phyloP scores from a whole-genome alignment of 2,888 invertebrate species.

The Spilarctia lutea region DNA sequence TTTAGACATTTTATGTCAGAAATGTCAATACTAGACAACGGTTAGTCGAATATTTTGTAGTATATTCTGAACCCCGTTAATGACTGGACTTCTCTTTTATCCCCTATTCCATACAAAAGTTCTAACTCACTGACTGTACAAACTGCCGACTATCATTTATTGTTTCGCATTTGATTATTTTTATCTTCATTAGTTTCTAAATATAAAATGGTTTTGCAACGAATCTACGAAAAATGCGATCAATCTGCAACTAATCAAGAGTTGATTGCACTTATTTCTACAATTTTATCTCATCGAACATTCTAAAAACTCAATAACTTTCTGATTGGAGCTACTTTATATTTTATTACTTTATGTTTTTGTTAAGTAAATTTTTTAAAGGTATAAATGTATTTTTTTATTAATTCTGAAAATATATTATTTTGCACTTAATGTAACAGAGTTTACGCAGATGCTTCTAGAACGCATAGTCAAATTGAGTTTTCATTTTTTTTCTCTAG shows the following conservation, averaged over 20 bases:
- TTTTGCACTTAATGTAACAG: slow-evolving; percentile 48
- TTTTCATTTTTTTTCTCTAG: slow-evolving; percentile 82
- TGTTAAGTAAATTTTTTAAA: background rate
- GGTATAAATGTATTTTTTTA: too few species aligned
- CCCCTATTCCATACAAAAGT: background rate
- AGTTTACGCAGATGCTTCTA: slow-evolving; percentile 74
- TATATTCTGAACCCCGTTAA: background rate
- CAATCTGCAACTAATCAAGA: background rate
- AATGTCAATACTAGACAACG: too few species aligned
- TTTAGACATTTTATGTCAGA: too few species aligned
- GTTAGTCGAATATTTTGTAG: too few species aligned
- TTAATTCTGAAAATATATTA: slow-evolving; percentile 47
- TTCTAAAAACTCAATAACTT: too few species aligned
- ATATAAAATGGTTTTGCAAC: background rate
- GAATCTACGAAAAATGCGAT: background rate
- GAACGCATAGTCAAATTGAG: slow-evolving; percentile 83
- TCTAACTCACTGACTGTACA: background rate
- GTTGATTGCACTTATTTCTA: background rate
- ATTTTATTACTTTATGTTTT: background rate
- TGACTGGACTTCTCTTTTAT: background rate
- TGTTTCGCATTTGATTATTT: background rate
- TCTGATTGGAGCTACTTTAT: too few species aligned
- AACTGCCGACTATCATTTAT: background rate
- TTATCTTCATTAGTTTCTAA: background rate
- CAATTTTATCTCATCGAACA: background rate